Base-by-base conservation (phyloP, 2,888 invertebrate genomes). In the Seladonia tumulorum region DNA sequence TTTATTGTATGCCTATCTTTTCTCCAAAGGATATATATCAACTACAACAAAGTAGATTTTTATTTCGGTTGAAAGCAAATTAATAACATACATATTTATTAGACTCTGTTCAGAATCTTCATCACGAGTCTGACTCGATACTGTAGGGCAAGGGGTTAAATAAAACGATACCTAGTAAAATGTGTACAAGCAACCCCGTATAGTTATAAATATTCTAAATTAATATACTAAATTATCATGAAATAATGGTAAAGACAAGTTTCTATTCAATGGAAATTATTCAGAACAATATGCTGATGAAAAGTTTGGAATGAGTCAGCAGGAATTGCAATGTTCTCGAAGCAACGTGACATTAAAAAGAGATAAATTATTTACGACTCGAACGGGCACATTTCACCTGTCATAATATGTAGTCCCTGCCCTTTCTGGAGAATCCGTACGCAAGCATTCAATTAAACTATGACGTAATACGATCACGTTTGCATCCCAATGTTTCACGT, bases 391-490 rank as follows among this genome's bases (percentile, higher is more conserved):
- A 22, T 39, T 22, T 39, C 68, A 68, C 10, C 39, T 68, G 35
- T 39, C 22, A 39, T 68, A 68, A 68, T 22, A 39, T 22, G 10
- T 39, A 68, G 63, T 22, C 39, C 10, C 18, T 22, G 22, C 39
- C 12, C 35, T 39, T 68, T 68, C 68, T 18, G 22, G 68, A 1
- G 39, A 39, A 39, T 39, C 68, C 39, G 35, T 68, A 12, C 12
- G 22, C n/a, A n/a, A 14, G 14, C n/a, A 39, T 71, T 42, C 71
- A 71, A 42, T 71, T n/a, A 42, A 39, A 45, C 42, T 42, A 16
- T 71, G 71, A 71, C 35, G 68, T 18, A 68, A 68, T 22, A 39
- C 68, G 68, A 68, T 68, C 68, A 68, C 68, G 68, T 68, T 68
- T 68, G 68, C 68, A 68, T 45, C 39, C 18, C 39, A 53, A 39